Percentiles rank a stretch among this genome's conserved stretches.
These are phyloP conservation scores for Andrena camellia DNA, from an alignment of 2,888 invertebrate genomes.

Conservation along the genomic window DNA sequence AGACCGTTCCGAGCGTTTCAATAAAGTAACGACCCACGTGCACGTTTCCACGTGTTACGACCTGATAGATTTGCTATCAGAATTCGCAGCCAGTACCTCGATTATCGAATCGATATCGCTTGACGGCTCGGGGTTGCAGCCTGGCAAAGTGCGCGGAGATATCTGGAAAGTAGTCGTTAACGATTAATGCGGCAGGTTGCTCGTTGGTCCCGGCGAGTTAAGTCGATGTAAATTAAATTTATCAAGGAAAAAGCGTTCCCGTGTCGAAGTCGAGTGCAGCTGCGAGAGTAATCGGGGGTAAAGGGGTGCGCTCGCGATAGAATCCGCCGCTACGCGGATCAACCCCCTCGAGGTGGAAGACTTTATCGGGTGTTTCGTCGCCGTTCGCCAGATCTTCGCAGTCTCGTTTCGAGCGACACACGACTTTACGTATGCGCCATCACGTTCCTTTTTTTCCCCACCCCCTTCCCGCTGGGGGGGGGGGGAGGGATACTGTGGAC, in stretches of 20 bases:
- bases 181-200: conserved; percentile 38
- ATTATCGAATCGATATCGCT: conserved; percentile 25
- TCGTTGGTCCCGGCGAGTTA: conserved; percentile 54
- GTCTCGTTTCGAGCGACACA: conserved; percentile 8
- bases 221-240: conserved; percentile 72
- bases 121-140: background rate
- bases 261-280: conserved; percentile 62
- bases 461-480: background rate
- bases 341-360: conserved; percentile 6
- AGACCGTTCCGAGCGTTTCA: background rate
- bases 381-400: conserved; percentile 12
- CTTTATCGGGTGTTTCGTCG: conserved; percentile 34
- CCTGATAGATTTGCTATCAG: background rate
- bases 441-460: conserved; percentile 9
- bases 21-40: no score
- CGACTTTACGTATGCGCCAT: conserved; percentile 34
- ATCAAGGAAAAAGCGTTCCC: conserved; percentile 73
- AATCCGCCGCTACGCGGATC: conserved; percentile 32
- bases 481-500: background rate
- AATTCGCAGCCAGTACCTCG: conserved; percentile 10
- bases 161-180: conserved; percentile 45
- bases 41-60: background rate
- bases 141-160: background rate
- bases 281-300: conserved; percentile 54
- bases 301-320: conserved; percentile 43